These are phyloP conservation scores for Oxygymnocypris stewartii DNA, from an alignment of 2,113 vertebrate genomes.

Conservation along the genomic window DNA sequence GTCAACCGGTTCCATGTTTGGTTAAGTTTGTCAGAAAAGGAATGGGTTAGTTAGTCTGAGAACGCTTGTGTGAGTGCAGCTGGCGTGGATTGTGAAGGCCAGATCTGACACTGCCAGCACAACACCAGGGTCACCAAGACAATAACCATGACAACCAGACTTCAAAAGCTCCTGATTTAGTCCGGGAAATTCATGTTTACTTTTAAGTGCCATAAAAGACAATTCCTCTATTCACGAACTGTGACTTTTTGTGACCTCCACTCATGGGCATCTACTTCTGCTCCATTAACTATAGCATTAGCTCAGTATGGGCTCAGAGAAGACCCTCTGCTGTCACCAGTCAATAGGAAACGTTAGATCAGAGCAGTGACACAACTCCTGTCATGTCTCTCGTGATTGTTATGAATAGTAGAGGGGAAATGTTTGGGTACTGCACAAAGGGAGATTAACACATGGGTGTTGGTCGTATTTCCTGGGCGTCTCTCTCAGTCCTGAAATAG, in stretches of 20 bases:
- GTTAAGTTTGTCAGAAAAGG: neutral
- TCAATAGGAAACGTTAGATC: constrained; percentile 3
- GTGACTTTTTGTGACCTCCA: constrained; percentile 32
- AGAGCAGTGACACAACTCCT: constrained; percentile 4
- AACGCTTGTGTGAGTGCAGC: constrained; percentile 49
- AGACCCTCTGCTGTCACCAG: neutral
- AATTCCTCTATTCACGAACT: constrained; percentile 50
- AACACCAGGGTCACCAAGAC: constrained; percentile 31
- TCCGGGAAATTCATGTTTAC: constrained; percentile 49
- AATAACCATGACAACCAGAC: constrained; percentile 56
- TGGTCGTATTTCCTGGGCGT: constrained; percentile 60
- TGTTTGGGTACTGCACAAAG: constrained; percentile 47
- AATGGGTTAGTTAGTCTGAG: constrained; percentile 47
- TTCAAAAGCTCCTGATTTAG: constrained; percentile 59
- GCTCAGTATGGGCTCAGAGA: constrained; percentile 12
- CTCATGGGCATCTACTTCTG: constrained; percentile 32
- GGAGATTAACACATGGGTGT: constrained; percentile 48
- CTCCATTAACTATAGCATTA: constrained; percentile 34
- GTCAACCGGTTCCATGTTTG: neutral
- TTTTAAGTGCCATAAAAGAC: constrained; percentile 37
- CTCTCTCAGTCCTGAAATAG: constrained; percentile 55
- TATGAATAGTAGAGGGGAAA: constrained; percentile 52
- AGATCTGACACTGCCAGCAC: constrained; percentile 44
- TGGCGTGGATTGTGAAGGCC: constrained; percentile 54
- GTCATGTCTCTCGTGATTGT: constrained; percentile 29